Evolutionary conservation across 2,888 invertebrate species (phyloP), one percentile per base, ranked within the genome.

Genomic region (Callosobruchus maculatus): DNA sequence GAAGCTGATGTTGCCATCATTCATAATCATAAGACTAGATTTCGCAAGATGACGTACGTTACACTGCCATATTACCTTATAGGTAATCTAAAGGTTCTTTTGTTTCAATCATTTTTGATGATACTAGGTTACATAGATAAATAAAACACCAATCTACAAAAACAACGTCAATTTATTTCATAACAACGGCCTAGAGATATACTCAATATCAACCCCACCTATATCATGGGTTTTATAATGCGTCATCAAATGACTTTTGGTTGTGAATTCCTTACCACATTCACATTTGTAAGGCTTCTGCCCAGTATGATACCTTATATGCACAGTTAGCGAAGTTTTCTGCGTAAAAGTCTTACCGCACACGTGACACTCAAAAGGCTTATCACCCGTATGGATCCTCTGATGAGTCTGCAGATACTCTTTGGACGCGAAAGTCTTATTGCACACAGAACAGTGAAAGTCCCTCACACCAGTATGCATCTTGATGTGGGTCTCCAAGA

Each of bases 301-400:
- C 7, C 90, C 90, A 0, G 90, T 90, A 74, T 90, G 90, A 75
- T 89, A 90, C 67, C 90, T 83, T 67, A 87, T 86, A 80, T 91
- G 91, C 0, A 89, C 87, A 0, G 89, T 89, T 67, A 91, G 79
- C 0, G 90, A 89, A 73, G 89, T 89, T 78, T 89, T 89, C 76
- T 91, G 89, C 69, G 90, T 90, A 79, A 91, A 91, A 0, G 88
- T 83, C 79, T 91, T 91, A 66, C 89, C 89, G 76, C 91, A 91
- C 75, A 88, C 85, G 4, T 89, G 88, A 77, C 91, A 91, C 67
- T 89, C 87, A 70, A 88, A 90, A 2, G 91, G 91, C 72, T 90
- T 86, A 0, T 89, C 85, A 0, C 90, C 89, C 0, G 88, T 89
- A 74, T 91, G 91, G 0, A 87, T 88, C 0, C 91, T 88, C 84